Conservation (phyloP, 2,797 vertebrate species). For the Crocodylus rhombifer region DNA sequence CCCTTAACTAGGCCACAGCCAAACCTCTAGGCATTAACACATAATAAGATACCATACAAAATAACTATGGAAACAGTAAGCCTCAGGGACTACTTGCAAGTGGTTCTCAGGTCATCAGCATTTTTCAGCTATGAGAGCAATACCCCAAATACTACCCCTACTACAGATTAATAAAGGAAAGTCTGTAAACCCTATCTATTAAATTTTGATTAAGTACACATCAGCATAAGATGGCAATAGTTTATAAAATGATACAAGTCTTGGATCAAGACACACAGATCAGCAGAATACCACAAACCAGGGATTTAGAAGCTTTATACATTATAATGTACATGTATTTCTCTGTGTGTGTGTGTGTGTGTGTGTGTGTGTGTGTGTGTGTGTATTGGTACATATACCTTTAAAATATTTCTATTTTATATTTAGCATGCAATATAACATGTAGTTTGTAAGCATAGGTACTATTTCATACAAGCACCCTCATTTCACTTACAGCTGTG, state of each 20-base stretch:
- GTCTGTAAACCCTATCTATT: neutral
- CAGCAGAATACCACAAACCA: constrained; percentile 7
- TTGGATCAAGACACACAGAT: neutral
- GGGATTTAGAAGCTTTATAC: neutral
- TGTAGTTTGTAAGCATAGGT: no score
- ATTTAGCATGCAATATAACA: neutral
- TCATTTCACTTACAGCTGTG: neutral
- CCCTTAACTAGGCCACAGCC: neutral
- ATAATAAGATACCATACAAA: neutral
- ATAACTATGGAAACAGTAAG: neutral
- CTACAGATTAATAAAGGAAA: constrained; percentile 29
- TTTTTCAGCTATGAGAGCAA: neutral
- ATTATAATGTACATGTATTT: neutral
- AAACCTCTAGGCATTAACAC: neutral
- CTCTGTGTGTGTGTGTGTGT: neutral
- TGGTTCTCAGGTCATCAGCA: neutral
- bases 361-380: neutral
- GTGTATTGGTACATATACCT: neutral
- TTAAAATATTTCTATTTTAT: no score
- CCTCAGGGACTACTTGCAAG: neutral
- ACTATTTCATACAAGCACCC: neutral
- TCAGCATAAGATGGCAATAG: neutral
- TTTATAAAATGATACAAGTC: constrained; percentile 18
- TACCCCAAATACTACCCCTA: neutral
- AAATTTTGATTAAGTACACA: neutral